These are phyloP conservation scores for Picathartes gymnocephalus DNA, from an alignment of 2,113 vertebrate genomes.

Conservation along the genomic window DNA sequence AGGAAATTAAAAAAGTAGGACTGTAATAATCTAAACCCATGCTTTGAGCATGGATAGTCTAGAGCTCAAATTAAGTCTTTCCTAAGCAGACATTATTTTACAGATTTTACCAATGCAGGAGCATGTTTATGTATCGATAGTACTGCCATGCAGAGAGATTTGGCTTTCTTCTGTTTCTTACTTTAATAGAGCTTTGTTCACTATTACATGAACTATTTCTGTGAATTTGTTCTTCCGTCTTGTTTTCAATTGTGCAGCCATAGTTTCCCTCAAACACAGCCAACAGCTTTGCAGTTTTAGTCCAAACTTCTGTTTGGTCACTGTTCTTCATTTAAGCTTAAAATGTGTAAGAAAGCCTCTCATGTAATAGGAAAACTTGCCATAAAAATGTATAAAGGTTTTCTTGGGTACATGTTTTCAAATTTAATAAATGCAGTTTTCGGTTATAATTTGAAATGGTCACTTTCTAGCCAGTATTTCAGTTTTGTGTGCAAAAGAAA, in stretches of 20 bases:
- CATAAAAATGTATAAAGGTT: conserved; percentile 65
- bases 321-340: conserved; percentile 57
- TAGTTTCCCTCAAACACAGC: conserved; percentile 21
- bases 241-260: not conserved
- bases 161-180: conserved; percentile 73
- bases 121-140: not conserved
- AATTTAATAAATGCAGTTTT: conserved; percentile 67
- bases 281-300: conserved; percentile 55
- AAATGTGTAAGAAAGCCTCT: conserved; percentile 69
- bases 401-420: conserved; percentile 60
- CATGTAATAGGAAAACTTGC: conserved; percentile 74
- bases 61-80: conserved; percentile 52
- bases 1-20: not conserved
- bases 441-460: conserved; percentile 61
- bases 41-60: not conserved
- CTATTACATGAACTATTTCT: conserved; percentile 28
- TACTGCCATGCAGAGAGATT: conserved; percentile 15
- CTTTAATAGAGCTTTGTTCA: conserved; percentile 61
- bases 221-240: conserved; percentile 31
- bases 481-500: not conserved
- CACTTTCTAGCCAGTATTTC: conserved; percentile 45
- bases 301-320: conserved; percentile 56
- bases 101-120: conserved; percentile 32
- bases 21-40: not conserved
- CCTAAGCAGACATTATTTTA: conserved; percentile 4